Evolutionary conservation across 2,113 vertebrate genomes (phyloP), one percentile per base, ranked within the genome.

Genomic region (Forbesichthys papilliferus): DNA sequence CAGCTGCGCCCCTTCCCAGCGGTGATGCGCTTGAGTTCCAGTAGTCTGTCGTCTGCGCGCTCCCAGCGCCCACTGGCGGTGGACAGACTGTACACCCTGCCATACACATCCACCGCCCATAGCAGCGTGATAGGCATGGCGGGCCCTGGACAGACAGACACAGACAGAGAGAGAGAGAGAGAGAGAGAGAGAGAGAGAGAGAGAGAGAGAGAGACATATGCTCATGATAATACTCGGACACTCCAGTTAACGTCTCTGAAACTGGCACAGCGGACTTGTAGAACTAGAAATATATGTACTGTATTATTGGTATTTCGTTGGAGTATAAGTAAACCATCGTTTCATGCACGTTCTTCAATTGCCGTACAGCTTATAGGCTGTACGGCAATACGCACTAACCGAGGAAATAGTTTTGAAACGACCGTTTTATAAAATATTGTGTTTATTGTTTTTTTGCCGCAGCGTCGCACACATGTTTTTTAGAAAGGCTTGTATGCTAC

Each of bases 71-170:
- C 95, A 18, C 94, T 90, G 0, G 93, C 87, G 0, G 96, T 95
- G 52, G 94, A 93, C 0, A 99, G 91, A 0, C 94, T 96, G 89
- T 95, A 95, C 61, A 96, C 96, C 53, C 93, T 90, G 34, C 98
- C 98, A 2, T 96, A 96, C 82, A 98, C 94, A 61, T 99, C 98
- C 78, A 97, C 94, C 0, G 96, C 95, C 97, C 98, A 99, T 77
- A 99, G 75, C 69, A 92, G 83, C 0, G 95, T 96, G 73, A 87
- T 82, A 27, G 95, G 90, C 94, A 96, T 95, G 86, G 83, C 85
- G 79, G 72, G 73, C 34, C 85, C 82, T 90, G 83, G 64, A 75
- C 72, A 63, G 36, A 75, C n/a, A 73, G 18, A 33, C 7, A 18
- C 47, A 68, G 27, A 27, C 27, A 27, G 2, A 27, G 10, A 66